Base-by-base conservation (phyloP, 2,888 invertebrate genomes). In the Zonitis immaculata region DNA sequence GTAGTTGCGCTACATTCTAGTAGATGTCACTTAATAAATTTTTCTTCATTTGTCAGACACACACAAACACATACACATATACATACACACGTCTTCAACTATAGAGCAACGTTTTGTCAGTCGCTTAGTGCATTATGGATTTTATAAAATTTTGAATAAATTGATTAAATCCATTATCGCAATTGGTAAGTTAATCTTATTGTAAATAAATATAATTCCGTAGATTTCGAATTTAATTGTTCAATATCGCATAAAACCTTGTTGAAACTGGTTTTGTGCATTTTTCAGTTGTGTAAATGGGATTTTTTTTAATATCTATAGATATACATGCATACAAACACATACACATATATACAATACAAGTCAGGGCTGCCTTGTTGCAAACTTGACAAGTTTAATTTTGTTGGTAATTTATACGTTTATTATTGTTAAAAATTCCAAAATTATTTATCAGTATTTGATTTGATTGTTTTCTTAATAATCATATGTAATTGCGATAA, bases 231-330 rank as follows among this genome's bases (percentile, higher is more conserved):
- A 26, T 47, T 48, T 51, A 11, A 20, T 32, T 55, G 49, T 44
- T 44, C 48, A 32, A 47, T 39, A 32, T 52, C 43, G 32, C 22
- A 42, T 49, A 45, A 58, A 6, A 39, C 54, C 60, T 44, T 55
- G 59, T 62, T 60, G 50, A 52, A 66, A 65, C 63, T 58, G 64
- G 65, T 66, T 66, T 56, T 58, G 44, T 42, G 39, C 55, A 60
- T 62, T 60, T 68, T 70, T 70, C 67, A 66, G 63, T 66, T 61
- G 71, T 71, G 70, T 70, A 64, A 70, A 66, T 65, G 64, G 70
- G 72, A 67, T 68, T 70, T 35, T 35, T 71, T 68, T 65, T 67
- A 68, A 65, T 70, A 51, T 44, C 52, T 49, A 55, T 54, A 26
- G 1, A 26, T 39, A 39, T 2, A 39, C 18, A 39, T 6, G 20